Conservation (phyloP, 1,140 invertebrate species). For the Rhagoletis pomonella region DNA sequence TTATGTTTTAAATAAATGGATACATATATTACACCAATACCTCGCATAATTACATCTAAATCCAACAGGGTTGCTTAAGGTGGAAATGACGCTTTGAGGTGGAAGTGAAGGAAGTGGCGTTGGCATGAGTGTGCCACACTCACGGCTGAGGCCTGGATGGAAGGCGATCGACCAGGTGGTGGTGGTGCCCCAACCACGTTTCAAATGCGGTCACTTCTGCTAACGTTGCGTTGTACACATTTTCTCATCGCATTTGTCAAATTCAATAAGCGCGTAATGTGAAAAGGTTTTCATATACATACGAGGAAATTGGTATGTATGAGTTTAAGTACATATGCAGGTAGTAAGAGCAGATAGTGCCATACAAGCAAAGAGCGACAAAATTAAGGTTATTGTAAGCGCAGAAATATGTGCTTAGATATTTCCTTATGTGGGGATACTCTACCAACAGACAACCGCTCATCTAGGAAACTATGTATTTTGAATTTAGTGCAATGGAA, state of each 20-base stretch:
- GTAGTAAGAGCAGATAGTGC: too few relatives aligned
- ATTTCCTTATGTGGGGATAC: not conserved
- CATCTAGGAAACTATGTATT: too few relatives aligned
- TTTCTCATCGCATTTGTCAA: not conserved
- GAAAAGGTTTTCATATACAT: not conserved
- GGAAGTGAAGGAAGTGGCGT: not conserved
- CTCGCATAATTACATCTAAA: too few relatives aligned
- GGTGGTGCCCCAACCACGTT: not conserved
- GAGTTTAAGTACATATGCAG: too few relatives aligned
- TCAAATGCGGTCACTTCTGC: not conserved
- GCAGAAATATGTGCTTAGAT: not conserved
- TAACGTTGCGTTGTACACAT: not conserved
- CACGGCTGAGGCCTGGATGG: not conserved
- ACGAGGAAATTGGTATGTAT: too few relatives aligned
- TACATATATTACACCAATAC: too few relatives aligned
- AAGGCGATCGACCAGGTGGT: not conserved
- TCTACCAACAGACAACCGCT: not conserved
- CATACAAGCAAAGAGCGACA: too few relatives aligned
- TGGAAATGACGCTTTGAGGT: not conserved
- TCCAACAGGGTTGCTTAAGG: too few relatives aligned
- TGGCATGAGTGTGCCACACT: not conserved
- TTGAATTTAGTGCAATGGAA: too few relatives aligned
- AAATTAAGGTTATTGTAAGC: not conserved
- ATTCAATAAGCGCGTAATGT: conserved; percentile 21
- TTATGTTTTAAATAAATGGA: too few relatives aligned